phyloP scores from a whole-genome alignment of 1,140 invertebrate species.

The Drosophila albomicans region DNA sequence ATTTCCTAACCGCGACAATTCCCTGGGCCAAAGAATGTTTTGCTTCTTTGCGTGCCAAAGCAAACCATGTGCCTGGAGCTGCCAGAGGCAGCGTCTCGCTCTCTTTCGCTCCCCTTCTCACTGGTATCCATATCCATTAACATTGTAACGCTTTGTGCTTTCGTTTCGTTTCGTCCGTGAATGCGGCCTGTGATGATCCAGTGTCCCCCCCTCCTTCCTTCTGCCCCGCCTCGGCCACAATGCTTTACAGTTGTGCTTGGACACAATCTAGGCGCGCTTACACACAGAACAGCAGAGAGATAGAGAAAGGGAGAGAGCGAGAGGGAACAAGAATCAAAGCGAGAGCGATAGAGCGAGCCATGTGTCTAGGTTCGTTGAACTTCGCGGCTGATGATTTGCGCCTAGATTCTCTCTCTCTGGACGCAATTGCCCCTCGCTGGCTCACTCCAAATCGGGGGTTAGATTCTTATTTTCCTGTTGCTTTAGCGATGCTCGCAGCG shows the following conservation, averaged over 20 bases:
- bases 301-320: constrained; percentile 16
- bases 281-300: constrained; percentile 26
- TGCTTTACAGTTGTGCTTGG: constrained; percentile 42
- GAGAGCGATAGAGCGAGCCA: constrained; percentile 38
- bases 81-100: neutral
- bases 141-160: constrained; percentile 71
- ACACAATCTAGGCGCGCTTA: constrained; percentile 53
- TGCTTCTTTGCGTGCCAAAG: constrained; percentile 12
- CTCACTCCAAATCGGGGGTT: constrained; percentile 56
- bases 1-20: constrained; percentile 5
- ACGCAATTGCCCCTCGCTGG: constrained; percentile 24
- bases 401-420: constrained; percentile 51
- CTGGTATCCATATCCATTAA: constrained; percentile 67
- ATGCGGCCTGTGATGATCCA: constrained; percentile 45
- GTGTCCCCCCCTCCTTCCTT: neutral
- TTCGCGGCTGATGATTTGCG: constrained; percentile 68
- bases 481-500: constrained; percentile 38
- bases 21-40: constrained; percentile 23
- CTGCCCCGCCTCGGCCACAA: constrained; percentile 3
- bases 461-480: constrained; percentile 64
- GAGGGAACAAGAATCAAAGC: constrained; percentile 20
- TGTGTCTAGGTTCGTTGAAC: constrained; percentile 69
- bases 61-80: constrained; percentile 9
- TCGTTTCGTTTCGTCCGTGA: constrained; percentile 53
- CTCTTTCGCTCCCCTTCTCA: neutral